phyloP scores from a whole-genome alignment of 2,797 vertebrate species.

The Vipera latastei region DNA sequence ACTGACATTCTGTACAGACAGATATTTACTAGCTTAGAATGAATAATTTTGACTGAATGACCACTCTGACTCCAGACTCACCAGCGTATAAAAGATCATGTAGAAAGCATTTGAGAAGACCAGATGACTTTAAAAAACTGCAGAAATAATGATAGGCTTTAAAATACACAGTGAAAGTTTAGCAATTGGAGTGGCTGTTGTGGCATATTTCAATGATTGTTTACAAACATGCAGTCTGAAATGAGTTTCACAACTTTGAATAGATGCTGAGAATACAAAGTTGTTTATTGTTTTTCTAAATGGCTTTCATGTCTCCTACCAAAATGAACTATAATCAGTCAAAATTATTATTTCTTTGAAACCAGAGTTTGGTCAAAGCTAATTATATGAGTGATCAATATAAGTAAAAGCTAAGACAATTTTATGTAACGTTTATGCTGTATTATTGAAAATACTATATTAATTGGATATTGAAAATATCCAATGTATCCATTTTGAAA shows the following conservation, averaged over 20 bases:
- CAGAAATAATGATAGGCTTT: not conserved
- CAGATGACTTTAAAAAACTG: not conserved
- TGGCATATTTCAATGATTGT: not conserved
- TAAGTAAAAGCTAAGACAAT: not conserved
- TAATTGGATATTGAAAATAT: not conserved
- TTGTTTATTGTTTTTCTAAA: not conserved
- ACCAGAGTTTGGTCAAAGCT: not conserved
- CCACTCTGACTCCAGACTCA: not conserved
- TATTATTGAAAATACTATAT: not conserved
- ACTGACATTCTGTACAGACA: not conserved
- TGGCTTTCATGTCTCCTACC: fast-evolving
- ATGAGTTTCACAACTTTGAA: not conserved
- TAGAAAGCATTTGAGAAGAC: not conserved
- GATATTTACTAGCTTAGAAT: not conserved
- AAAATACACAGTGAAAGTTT: not conserved
- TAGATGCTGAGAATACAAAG: not conserved
- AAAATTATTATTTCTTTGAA: not conserved
- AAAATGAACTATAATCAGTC: not conserved
- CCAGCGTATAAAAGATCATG: not conserved
- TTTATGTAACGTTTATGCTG: not conserved
- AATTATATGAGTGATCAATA: fast-evolving
- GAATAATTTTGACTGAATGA: not conserved
- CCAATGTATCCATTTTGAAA: not conserved
- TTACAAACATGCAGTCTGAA: not conserved
- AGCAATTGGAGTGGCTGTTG: not conserved